Conservation (phyloP, 1,140 invertebrate species). For the Lucilia sericata region DNA sequence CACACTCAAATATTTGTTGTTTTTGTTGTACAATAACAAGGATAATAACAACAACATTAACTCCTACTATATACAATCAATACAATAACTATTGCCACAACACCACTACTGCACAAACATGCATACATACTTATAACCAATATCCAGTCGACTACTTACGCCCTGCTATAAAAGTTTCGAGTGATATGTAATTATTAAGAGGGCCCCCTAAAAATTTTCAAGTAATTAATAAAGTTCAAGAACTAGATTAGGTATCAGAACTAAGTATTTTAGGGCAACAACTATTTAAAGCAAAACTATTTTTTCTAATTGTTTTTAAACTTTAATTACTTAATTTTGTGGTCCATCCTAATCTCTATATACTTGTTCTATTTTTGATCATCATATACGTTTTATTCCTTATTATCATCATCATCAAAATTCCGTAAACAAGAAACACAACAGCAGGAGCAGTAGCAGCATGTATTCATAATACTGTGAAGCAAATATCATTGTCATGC, state of each 20-base stretch:
- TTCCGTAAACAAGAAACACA: neutral
- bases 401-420: constrained; percentile 33
- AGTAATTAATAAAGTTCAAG: no score
- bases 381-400: neutral
- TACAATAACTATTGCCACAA: neutral
- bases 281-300: no score
- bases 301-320: no score
- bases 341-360: neutral
- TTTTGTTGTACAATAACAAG: no score
- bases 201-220: no score
- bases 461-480: neutral
- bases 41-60: neutral
- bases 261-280: no score
- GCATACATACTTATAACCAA: neutral
- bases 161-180: no score
- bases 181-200: no score
- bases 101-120: neutral
- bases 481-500: constrained; percentile 37
- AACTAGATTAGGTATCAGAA: no score
- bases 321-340: no score
- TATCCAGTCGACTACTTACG: neutral
- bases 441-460: neutral
- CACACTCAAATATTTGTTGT: neutral
- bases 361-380: constrained; percentile 8
- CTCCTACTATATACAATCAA: neutral